These are phyloP conservation scores for Lagorchestes hirsutus DNA, from an alignment of 2,797 vertebrate species.

Conservation along the genomic window DNA sequence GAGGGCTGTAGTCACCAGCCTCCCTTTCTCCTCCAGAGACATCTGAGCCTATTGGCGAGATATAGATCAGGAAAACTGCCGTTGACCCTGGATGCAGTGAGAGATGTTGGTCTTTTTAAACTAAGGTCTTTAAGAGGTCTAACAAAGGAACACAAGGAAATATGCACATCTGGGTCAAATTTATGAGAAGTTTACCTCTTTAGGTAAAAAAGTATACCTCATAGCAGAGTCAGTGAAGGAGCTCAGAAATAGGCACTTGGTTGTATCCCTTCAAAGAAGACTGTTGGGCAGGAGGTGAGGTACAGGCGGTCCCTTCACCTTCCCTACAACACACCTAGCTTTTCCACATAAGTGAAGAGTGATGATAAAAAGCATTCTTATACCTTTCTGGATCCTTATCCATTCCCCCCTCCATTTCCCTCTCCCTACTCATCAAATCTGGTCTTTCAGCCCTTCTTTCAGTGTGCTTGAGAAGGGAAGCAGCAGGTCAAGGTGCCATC, in stretches of 20 bases:
- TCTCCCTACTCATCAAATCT: no score
- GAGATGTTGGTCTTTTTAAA: no score
- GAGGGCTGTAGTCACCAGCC: no score
- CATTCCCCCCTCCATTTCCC: background rate
- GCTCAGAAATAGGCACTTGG: background rate
- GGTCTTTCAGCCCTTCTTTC: background rate
- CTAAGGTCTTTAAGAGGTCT: no score
- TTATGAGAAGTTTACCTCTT: background rate
- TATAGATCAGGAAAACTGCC: no score
- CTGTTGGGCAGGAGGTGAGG: background rate
- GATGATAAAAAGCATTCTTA: background rate
- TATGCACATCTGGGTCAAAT: background rate
- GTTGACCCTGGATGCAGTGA: no score
- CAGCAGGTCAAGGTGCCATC: background rate
- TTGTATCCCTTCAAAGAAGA: background rate
- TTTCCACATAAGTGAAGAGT: background rate
- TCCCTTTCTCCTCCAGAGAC: no score
- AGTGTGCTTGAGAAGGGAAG: background rate
- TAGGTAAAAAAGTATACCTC: no score
- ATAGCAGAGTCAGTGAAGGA: background rate
- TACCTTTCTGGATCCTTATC: background rate
- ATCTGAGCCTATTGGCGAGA: no score
- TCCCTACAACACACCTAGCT: background rate
- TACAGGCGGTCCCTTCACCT: background rate
- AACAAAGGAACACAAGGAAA: background rate